Base-by-base conservation (phyloP, 2,797 vertebrate species). In the Anabas testudineus region DNA sequence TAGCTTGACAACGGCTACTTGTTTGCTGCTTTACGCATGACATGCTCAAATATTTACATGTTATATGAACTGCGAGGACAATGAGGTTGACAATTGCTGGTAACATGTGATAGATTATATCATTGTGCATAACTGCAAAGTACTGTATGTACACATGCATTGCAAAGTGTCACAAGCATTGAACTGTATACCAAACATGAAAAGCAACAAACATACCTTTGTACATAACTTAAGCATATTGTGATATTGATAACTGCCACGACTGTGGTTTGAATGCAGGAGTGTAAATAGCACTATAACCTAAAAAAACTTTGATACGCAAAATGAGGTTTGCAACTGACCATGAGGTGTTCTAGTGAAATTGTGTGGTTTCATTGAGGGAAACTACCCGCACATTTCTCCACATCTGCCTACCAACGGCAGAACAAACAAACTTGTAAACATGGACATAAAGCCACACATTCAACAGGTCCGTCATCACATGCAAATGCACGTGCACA, bases 1-100 rank as follows among this genome's bases (percentile, higher is more conserved):
- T 85, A 54, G 72, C 76, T 45, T 78, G 71, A 88, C 87, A 89
- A 83, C 80, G 22, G 63, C 34, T 60, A 73, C 81, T 89, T 85
- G 86, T 86, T 84, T 85, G 81, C 42, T 45, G 57, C 37, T 43
- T 75, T 28, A 48, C 45, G 70, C 69, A 76, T 37, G 14, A 15
- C 46, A 68, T 30, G 46, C 77, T 76, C 37, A 34, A 47, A 51
- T 65, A 9, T 74, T 68, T 34, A 52, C 36, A 45, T 55, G 24
- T 41, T 57, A 41, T 16, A 41, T 52, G 45, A 45, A 45, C 28
- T 54, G 63, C 73, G 85, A 76, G 18, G 22, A 64, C 62, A 71
- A 39, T 16, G 24, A 67, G 45, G 10, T 52, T 19, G 18, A 58
- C 16, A 62, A 28, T 61, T 21, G 57, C 39, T 62, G 45, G 32